Evolutionary conservation across 1,140 invertebrate species (phyloP), one percentile per base, ranked within the genome.

Genomic region (Sminthurinus signatus): DNA sequence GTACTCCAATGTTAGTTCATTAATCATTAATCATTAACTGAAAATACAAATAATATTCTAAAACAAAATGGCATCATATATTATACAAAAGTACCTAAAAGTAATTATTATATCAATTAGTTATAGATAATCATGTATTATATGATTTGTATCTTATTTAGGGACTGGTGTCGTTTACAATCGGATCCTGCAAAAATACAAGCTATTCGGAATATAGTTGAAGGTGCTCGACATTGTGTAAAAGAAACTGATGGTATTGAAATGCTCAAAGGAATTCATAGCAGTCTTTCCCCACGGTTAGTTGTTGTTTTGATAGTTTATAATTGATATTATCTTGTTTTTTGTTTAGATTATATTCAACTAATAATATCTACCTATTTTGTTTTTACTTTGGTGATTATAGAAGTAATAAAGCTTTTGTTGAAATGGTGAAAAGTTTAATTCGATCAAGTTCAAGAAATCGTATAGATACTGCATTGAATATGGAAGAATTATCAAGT

Each of bases 121-220:
- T n/a, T n/a, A n/a, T n/a, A n/a, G n/a, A n/a, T n/a, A n/a, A n/a
- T n/a, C n/a, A n/a, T n/a, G n/a, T n/a, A n/a, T n/a, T n/a, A n/a
- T n/a, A 36, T 36, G 5, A 36, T 15, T 15, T 36, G 5, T 8
- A 10, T n/a, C 44, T 48, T 8, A 19, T 48, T 19, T 25, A 56
- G 72, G 48, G 75, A 78, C 60, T 79, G 75, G 75, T 75, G 75
- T 21, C 25, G 66, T 1, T 36, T 72, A 21, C 72, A 77, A 42
- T 36, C 59, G 14, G 71, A 77, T 56, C 28, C 25, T 15, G 52
- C 36, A 36, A 61, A 55, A 23, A 46, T 62, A 27, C 50, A 52
- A 8, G 42, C 46, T 14, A 63, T 63, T 14, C 28, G 66, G 12
- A 51, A 60, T 23, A 32, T 71, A 19, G 63, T 73, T 46, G 66